Evolutionary conservation across 1,140 invertebrate species (phyloP), one percentile per base, ranked within the genome.

Genomic region (Lanistes nyassanus): DNA sequence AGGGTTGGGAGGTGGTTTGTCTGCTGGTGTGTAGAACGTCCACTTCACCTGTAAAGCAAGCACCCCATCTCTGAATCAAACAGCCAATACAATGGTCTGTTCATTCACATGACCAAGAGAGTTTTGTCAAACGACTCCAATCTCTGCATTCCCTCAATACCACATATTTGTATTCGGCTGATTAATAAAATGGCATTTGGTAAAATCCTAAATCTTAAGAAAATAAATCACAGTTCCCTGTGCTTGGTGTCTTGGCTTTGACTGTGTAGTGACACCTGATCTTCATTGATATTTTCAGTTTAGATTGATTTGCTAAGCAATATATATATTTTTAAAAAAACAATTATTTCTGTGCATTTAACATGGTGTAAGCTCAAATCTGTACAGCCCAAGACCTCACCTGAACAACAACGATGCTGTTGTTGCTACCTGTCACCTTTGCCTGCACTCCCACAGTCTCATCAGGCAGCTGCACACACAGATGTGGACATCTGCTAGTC

Each of bases 351-450:
- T n/a, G n/a, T n/a, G n/a, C n/a, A n/a, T n/a, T n/a, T n/a, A n/a
- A n/a, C n/a, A n/a, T n/a, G n/a, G n/a, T n/a, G n/a, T n/a, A n/a
- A n/a, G n/a, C n/a, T n/a, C n/a, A n/a, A n/a, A n/a, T n/a, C n/a
- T n/a, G n/a, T n/a, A n/a, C n/a, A n/a, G n/a, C n/a, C n/a, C n/a
- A n/a, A 53, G 13, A 13, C 13, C 31, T 69, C 31, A 76, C 75
- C 69, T 76, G 70, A 21, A 76, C 69, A 29, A 76, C 47, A 56
- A 56, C 42, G 36, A 64, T 36, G n/a, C 56, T 71, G 34, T 66
- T 66, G n/a, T 34, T 26, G 31, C 9, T 16, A 2, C 75, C 75
- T n/a, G 39, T 72, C 60, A 67, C 68, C 31, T 37, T 51, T 21
- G 71, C 34, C 26, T 56, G 31, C 23, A 76, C 60, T 13, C 60